These are phyloP conservation scores for Chaunax sp. DNA, from an alignment of 2,797 vertebrate species.

Conservation along the genomic window DNA sequence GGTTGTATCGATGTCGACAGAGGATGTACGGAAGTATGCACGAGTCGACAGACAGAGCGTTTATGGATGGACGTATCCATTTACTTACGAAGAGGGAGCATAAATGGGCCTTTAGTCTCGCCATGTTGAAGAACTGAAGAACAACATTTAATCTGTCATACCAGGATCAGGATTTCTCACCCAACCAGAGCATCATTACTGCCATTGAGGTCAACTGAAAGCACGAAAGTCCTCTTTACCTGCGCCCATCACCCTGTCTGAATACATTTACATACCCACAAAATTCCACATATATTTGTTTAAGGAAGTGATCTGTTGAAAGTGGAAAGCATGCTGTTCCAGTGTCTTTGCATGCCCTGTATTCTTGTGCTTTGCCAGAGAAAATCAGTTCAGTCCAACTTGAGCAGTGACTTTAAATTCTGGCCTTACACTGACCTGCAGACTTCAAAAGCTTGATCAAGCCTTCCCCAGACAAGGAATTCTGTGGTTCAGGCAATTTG, in stretches of 20 bases:
- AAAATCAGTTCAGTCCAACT: slow-evolving; percentile 62
- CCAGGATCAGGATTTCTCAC: too few relatives aligned
- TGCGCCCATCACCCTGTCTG: neutral
- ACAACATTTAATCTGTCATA: too few relatives aligned
- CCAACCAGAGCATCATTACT: neutral
- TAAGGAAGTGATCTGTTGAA: neutral
- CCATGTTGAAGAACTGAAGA: too few relatives aligned
- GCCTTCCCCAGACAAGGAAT: slow-evolving; percentile 77
- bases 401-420: slow-evolving; percentile 74
- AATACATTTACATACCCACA: neutral
- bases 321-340: neutral
- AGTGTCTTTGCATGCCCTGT: slow-evolving; percentile 30
- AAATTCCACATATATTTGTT: neutral
- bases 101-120: too few relatives aligned
- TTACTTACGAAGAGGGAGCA: too few relatives aligned
- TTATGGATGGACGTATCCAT: too few relatives aligned
- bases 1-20: too few relatives aligned
- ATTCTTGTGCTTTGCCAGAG: slow-evolving; percentile 45
- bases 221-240: neutral
- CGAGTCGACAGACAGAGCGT: too few relatives aligned
- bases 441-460: slow-evolving; percentile 83
- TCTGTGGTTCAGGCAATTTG: slow-evolving; percentile 81
- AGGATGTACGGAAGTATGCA: too few relatives aligned
- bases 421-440: slow-evolving; percentile 81
- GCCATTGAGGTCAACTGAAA: neutral